A percentile compares a stretch with the other conserved stretches of the same genome.
Conservation (phyloP, 2,113 vertebrate species). For the Sturnira hondurensis region DNA sequence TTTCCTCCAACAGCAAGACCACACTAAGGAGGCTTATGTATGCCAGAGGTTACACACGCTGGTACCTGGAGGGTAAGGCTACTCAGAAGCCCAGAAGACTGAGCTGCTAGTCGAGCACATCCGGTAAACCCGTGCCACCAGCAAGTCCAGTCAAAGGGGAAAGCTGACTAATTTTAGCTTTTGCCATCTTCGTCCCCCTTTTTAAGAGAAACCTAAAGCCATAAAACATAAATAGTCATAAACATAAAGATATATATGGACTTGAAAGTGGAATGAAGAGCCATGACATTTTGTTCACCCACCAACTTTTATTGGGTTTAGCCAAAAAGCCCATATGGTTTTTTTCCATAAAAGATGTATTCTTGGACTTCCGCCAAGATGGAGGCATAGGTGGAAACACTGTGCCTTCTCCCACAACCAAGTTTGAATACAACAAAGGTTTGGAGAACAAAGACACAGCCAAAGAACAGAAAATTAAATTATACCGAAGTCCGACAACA, state of each 20-base stretch:
- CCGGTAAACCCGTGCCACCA: neutral
- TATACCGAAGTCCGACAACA: no score
- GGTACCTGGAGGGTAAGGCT: neutral
- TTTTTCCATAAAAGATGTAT: no score
- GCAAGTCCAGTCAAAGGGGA: neutral
- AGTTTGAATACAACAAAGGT: no score
- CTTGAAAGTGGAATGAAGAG: neutral
- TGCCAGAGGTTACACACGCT: neutral
- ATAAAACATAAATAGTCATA: slow-evolving; percentile 1
- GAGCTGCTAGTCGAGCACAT: neutral
- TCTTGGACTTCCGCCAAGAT: no score
- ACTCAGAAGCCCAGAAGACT: neutral
- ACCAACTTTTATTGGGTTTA: neutral
- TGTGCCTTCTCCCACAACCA: no score
- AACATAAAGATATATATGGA: neutral
- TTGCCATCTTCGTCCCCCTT: neutral
- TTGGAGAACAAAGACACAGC: no score
- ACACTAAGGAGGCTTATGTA: neutral
- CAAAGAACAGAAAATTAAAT: no score
- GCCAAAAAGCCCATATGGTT: no score
- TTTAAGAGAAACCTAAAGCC: slow-evolving; percentile 25
- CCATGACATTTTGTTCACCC: neutral
- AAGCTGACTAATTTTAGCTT: neutral
- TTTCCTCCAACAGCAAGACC: neutral
- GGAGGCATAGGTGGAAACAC: no score